These are phyloP conservation scores for Alfaro cultratus DNA, from an alignment of 2,797 vertebrate genomes.

Conservation along the genomic window DNA sequence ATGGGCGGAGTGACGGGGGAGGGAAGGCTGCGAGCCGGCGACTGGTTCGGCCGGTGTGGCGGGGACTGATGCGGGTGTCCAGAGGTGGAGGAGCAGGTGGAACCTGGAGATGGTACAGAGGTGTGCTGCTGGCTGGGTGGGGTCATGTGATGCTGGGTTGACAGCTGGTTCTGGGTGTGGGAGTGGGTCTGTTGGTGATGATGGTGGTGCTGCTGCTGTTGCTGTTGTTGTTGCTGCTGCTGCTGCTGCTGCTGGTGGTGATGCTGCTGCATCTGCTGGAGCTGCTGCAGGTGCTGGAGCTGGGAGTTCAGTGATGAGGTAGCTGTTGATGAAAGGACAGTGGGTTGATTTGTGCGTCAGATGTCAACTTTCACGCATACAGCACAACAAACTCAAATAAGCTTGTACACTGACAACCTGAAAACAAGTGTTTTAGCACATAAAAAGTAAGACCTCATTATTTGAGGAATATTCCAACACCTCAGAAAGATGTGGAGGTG, in stretches of 20 bases:
- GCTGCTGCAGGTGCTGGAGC: constrained; percentile 98
- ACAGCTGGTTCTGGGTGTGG: constrained; percentile 80
- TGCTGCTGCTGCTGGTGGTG: constrained; percentile 87
- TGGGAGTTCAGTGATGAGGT: constrained; percentile 99
- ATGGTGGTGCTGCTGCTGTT: constrained; percentile 80
- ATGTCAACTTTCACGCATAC: constrained; percentile 7
- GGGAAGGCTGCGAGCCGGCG: constrained; percentile 91
- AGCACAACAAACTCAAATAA: constrained; percentile 22
- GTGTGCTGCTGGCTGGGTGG: constrained; percentile 79
- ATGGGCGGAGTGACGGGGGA: constrained; percentile 93
- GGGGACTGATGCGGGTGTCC: constrained; percentile 82
- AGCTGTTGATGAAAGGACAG: constrained; percentile 83
- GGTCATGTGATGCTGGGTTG: constrained; percentile 82
- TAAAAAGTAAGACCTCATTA: constrained; percentile 49
- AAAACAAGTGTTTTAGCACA: constrained; percentile 34
- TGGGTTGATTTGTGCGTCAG: constrained; percentile 15
- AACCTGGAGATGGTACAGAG: constrained; percentile 77
- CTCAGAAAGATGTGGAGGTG: constrained; percentile 53
- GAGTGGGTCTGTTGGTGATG: constrained; percentile 81
- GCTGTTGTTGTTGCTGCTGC: constrained; percentile 79
- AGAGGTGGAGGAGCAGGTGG: constrained; percentile 77
- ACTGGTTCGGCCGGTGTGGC: constrained; percentile 88
- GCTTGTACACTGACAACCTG: constrained; percentile 10
- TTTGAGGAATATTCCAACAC: constrained; percentile 54
- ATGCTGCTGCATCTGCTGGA: constrained; percentile 94